phyloP scores from a whole-genome alignment of 2,797 vertebrate species.

The Phataginus tetradactyla region DNA sequence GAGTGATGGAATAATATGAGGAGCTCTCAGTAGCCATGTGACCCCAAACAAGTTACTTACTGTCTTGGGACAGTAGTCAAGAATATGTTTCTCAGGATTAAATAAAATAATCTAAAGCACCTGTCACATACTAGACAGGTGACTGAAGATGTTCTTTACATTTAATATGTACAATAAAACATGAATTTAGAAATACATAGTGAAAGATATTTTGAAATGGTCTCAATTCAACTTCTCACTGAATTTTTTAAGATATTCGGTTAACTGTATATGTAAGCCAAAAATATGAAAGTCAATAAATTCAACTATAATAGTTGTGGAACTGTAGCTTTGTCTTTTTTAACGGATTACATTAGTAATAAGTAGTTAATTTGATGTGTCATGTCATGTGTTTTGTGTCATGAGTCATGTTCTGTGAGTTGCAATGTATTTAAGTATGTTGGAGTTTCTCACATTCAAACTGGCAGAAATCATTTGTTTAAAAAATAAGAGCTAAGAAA shows the following conservation, averaged over 20 bases:
- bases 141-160: conserved; percentile 1
- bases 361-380: not conserved
- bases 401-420: not conserved
- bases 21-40: not conserved
- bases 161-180: conserved; percentile 43
- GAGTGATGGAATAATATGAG: not conserved
- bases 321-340: not conserved
- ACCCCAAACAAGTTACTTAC: not conserved
- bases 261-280: not conserved
- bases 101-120: conserved; percentile 19
- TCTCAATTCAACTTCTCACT: conserved; percentile 27
- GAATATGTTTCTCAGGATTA: not conserved
- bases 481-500: conserved; percentile 54
- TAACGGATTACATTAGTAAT: not conserved
- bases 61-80: not conserved
- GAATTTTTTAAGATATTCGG: conserved; percentile 41
- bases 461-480: conserved; percentile 38
- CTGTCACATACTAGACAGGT: not conserved
- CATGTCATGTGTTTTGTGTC: not conserved
- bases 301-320: not conserved
- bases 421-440: not conserved
- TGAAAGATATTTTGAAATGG: conserved; percentile 40
- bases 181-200: conserved; percentile 42
- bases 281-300: not conserved
- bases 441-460: not conserved